These are phyloP conservation scores for Cranoglanis bouderius DNA, from an alignment of 2,113 vertebrate genomes.

Conservation along the genomic window DNA sequence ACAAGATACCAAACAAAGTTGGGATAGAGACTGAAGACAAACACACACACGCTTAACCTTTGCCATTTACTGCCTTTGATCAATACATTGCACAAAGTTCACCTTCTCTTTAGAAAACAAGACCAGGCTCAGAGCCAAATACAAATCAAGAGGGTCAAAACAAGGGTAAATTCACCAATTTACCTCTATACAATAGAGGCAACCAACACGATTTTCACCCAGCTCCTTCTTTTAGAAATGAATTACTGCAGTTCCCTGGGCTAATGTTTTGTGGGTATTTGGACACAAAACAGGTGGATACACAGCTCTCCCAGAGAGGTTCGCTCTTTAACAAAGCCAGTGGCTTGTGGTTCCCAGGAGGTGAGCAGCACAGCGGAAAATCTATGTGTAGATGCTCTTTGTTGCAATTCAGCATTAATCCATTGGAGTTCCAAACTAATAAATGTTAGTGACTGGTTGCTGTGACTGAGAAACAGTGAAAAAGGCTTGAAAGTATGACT, in stretches of 20 bases:
- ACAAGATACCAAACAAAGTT: slow-evolving; percentile 25
- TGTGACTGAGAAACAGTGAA: slow-evolving; percentile 32
- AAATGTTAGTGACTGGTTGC: slow-evolving; percentile 57
- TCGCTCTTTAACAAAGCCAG: slow-evolving; percentile 48
- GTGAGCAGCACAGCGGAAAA: slow-evolving; percentile 61
- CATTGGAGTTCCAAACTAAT: slow-evolving; percentile 56
- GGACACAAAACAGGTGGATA: slow-evolving; percentile 59
- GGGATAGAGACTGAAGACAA: slow-evolving; percentile 2
- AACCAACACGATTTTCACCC: neutral
- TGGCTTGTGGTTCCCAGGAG: slow-evolving; percentile 58
- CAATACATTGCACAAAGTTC: slow-evolving; percentile 34
- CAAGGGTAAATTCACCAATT: slow-evolving; percentile 34
- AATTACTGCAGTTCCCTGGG: neutral
- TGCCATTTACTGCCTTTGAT: slow-evolving; percentile 59
- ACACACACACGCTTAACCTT: neutral
- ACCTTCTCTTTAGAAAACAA: slow-evolving; percentile 45
- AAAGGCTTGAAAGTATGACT: neutral
- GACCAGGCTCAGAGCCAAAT: slow-evolving; percentile 49
- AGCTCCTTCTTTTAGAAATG: slow-evolving; percentile 3
- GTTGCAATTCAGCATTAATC: slow-evolving; percentile 56
- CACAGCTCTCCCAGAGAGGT: slow-evolving; percentile 34
- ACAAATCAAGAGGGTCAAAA: slow-evolving; percentile 50
- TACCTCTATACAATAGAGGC: slow-evolving; percentile 17
- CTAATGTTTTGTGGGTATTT: neutral
- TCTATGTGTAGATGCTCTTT: slow-evolving; percentile 56